phyloP scores from a whole-genome alignment of 2,888 invertebrate genomes.

The Philhelius pedissequus region DNA sequence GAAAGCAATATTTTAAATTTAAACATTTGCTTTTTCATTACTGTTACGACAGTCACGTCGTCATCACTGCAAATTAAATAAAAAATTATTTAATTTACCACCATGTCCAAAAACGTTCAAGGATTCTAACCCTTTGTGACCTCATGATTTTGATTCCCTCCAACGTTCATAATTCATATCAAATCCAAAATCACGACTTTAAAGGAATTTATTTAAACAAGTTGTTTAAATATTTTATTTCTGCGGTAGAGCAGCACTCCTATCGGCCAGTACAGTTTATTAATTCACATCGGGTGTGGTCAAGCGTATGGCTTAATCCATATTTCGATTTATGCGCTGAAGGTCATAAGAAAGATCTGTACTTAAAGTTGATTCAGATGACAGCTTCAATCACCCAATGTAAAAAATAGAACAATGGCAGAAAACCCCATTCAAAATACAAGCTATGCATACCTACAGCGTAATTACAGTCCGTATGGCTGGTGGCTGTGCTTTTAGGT shows the following conservation, averaged over 20 bases:
- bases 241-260: not conserved
- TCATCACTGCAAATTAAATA: no score
- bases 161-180: not conserved
- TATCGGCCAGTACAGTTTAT: not conserved
- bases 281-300: slow-evolving; percentile 43
- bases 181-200: not conserved
- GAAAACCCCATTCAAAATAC: not conserved
- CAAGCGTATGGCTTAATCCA: slow-evolving; percentile 25
- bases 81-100: not conserved
- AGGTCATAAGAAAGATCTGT: slow-evolving; percentile 29
- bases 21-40: no score
- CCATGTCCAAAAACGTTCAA: not conserved
- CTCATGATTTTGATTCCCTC: not conserved
- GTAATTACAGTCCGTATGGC: slow-evolving; percentile 14
- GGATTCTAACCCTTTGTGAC: not conserved
- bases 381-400: slow-evolving; percentile 32
- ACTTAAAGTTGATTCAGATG: slow-evolving; percentile 30
- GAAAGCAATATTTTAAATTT: no score
- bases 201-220: slow-evolving; percentile 9
- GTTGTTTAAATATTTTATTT: not conserved
- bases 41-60: no score
- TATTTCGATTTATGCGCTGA: slow-evolving; percentile 29
- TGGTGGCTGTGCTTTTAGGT: slow-evolving; percentile 2
- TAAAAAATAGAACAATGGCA: slow-evolving; percentile 32
- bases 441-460: not conserved